A percentile compares a stretch with the other conserved stretches of the same genome.
Evolutionary conservation across 2,797 vertebrate genomes (phyloP).

Genomic region (Hydrophis major): DNA sequence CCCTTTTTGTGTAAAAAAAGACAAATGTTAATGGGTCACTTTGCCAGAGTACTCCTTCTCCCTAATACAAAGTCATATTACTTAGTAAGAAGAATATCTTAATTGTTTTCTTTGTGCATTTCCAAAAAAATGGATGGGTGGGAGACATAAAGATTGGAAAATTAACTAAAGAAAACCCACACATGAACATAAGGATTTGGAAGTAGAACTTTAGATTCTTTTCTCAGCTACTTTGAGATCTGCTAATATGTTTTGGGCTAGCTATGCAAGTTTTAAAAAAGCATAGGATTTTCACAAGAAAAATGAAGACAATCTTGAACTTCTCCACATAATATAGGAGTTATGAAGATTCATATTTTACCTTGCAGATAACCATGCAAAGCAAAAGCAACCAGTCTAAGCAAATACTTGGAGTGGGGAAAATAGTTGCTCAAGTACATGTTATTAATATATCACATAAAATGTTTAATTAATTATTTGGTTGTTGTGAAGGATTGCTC

Average conservation of each 20-base stretch:
- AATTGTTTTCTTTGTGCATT: neutral
- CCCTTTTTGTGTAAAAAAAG: neutral
- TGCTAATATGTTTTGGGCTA: neutral
- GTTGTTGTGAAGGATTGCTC: neutral
- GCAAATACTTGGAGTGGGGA: neutral
- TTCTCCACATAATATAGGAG: neutral
- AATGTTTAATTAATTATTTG: neutral
- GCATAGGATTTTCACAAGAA: neutral
- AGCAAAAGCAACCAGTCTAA: neutral
- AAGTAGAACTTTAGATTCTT: neutral
- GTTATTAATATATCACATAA: neutral
- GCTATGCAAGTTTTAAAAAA: neutral
- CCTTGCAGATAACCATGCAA: neutral
- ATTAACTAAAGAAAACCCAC: neutral
- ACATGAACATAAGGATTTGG: neutral
- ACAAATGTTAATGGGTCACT: neutral
- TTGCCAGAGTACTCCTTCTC: neutral
- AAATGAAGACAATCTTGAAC: neutral
- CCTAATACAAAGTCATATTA: neutral
- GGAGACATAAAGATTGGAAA: neutral
- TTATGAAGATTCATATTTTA: neutral
- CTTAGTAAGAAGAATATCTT: neutral
- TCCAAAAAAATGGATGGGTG: neutral
- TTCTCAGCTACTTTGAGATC: neutral
- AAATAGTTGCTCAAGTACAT: neutral